Percentiles rank a stretch among this genome's conserved stretches.
These are phyloP conservation scores for Vespertilio murinus DNA, from an alignment of 2,797 vertebrate species.

Conservation along the genomic window DNA sequence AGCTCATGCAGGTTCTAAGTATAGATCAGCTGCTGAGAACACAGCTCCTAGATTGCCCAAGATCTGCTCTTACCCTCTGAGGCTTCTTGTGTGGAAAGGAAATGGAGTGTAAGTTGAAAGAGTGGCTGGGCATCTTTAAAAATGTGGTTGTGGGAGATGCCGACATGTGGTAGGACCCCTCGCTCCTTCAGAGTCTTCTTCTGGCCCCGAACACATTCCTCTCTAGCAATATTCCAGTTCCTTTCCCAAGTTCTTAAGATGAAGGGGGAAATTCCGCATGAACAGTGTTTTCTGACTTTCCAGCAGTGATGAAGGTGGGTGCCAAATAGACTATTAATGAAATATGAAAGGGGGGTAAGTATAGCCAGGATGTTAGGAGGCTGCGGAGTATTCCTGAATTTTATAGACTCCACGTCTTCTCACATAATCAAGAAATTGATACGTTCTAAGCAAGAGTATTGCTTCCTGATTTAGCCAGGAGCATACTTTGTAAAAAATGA, in stretches of 20 bases:
- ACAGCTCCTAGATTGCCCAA: neutral
- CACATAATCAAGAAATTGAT: conserved; percentile 14
- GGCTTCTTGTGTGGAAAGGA: conserved; percentile 8
- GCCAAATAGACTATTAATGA: conserved; percentile 55
- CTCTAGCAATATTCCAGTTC: neutral
- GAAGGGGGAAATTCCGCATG: conserved; percentile 37
- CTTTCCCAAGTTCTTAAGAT: conserved; percentile 34
- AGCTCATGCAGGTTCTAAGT: neutral
- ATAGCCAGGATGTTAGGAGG: neutral
- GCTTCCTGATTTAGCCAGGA: neutral
- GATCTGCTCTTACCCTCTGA: neutral
- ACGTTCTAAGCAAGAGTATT: conserved; percentile 31
- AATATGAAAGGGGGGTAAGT: conserved; percentile 40
- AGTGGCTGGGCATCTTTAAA: conserved; percentile 11
- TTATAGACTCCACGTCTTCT: neutral
- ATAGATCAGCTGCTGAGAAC: neutral
- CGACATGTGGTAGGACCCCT: neutral
- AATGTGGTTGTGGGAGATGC: conserved; percentile 12
- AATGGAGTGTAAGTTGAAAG: conserved; percentile 3
- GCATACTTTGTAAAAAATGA: conserved; percentile 38
- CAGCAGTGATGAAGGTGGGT: conserved; percentile 22
- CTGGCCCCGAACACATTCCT: neutral
- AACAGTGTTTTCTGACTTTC: conserved; percentile 57
- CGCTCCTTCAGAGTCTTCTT: conserved; percentile 26
- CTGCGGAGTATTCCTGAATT: neutral